Conservation (phyloP, 2,888 invertebrate genomes). For the Chrysodeixis includens region DNA sequence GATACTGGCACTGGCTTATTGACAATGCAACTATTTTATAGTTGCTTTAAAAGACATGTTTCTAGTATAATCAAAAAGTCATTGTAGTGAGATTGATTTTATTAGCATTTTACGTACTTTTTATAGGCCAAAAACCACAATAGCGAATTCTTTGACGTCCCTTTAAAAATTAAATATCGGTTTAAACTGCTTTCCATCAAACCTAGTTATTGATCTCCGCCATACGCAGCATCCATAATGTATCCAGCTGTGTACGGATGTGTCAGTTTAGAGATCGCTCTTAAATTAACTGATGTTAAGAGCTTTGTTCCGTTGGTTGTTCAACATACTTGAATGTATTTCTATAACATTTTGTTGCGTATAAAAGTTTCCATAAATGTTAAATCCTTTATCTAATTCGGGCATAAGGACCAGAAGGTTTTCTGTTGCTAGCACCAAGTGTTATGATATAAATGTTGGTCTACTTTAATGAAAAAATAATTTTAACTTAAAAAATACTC, state of each 20-base stretch:
- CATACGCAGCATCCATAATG: constrained; percentile 23
- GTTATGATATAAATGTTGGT: not conserved
- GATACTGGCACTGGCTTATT: too few relatives aligned
- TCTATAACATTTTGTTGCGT: not conserved
- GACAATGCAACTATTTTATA: too few relatives aligned
- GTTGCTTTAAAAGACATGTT: too few relatives aligned
- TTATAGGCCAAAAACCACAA: too few relatives aligned
- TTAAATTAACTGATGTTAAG: constrained; percentile 56
- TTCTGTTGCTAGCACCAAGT: not conserved
- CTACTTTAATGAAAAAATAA: not conserved
- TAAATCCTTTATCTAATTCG: not conserved
- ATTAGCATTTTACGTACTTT: too few relatives aligned
- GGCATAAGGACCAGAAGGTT: not conserved
- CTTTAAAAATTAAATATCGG: too few relatives aligned
- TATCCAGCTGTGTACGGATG: constrained; percentile 56
- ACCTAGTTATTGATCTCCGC: not conserved
- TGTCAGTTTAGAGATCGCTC: constrained; percentile 51
- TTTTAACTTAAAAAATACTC: too few relatives aligned
- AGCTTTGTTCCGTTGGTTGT: constrained; percentile 49
- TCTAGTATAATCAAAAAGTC: too few relatives aligned
- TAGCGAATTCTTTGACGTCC: too few relatives aligned
- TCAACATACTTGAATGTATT: constrained; percentile 17
- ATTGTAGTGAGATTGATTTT: too few relatives aligned
- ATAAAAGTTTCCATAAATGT: not conserved
- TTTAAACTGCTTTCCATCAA: too few relatives aligned